Conservation (phyloP, 2,888 invertebrate species). For the Agapetus fuscipes region DNA sequence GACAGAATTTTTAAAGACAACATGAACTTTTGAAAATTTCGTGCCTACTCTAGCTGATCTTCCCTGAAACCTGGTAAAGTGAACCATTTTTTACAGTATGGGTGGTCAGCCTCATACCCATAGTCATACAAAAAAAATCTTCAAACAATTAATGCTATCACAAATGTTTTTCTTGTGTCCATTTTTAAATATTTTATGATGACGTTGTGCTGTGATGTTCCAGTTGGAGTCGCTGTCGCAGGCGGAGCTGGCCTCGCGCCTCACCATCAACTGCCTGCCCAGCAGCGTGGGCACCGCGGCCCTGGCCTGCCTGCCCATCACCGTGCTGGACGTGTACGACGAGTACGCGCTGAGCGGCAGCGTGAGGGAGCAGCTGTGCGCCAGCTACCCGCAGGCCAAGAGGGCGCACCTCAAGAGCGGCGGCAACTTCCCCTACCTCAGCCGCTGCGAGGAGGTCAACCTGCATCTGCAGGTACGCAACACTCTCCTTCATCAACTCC, state of each 20-base stretch:
- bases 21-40: too few species aligned
- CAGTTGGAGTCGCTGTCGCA: constrained; percentile 77
- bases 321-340: constrained; percentile 84
- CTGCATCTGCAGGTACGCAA: constrained; percentile 68
- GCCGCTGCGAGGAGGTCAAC: constrained; percentile 81
- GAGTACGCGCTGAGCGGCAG: constrained; percentile 70
- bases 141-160: too few species aligned
- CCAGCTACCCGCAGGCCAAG: constrained; percentile 78
- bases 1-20: too few species aligned
- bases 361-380: constrained; percentile 74
- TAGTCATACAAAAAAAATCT: too few species aligned
- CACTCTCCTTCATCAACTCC: too few species aligned
- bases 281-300: constrained; percentile 70
- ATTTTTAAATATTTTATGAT: too few species aligned
- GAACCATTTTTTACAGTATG: too few species aligned
- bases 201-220: too few species aligned
- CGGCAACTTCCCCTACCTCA: constrained; percentile 85
- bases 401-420: constrained; percentile 80
- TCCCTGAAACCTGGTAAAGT: too few species aligned
- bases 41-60: too few species aligned
- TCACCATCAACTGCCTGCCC: constrained; percentile 77
- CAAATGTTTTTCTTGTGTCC: too few species aligned
- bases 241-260: constrained; percentile 72
- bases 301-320: constrained; percentile 59
- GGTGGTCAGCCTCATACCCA: too few species aligned